Conservation (phyloP, 2,888 invertebrate species). For the Tholera decimalis region DNA sequence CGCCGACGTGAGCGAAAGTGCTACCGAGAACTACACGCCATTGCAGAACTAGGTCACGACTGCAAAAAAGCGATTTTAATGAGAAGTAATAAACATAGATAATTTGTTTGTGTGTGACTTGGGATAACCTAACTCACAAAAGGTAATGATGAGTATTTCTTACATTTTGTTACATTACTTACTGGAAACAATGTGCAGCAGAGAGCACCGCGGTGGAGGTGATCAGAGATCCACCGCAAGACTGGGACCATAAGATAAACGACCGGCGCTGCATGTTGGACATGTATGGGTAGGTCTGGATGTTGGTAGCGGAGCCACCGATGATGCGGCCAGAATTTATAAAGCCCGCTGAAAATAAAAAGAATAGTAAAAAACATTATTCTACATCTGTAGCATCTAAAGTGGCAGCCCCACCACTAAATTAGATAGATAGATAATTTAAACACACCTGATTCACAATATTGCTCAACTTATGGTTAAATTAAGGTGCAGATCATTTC, state of each 20-base stretch:
- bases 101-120: too few species aligned
- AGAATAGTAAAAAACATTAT: background rate
- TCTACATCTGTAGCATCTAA: too few species aligned
- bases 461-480: too few species aligned
- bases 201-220: slow-evolving; percentile 69
- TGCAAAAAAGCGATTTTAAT: background rate
- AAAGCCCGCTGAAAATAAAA: background rate
- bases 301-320: slow-evolving; percentile 71
- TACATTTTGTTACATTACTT: slow-evolving; percentile 63
- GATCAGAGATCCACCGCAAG: slow-evolving; percentile 76
- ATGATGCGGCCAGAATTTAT: slow-evolving; percentile 68
- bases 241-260: slow-evolving; percentile 64
- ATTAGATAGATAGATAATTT: too few species aligned
- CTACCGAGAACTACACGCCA: slow-evolving; percentile 74
- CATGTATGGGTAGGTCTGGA: slow-evolving; percentile 77
- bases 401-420: too few species aligned
- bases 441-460: too few species aligned
- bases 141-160: too few species aligned
- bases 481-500: too few species aligned
- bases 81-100: too few species aligned
- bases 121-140: too few species aligned
- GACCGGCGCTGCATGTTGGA: slow-evolving; percentile 71
- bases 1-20: slow-evolving; percentile 60
- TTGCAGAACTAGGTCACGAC: slow-evolving; percentile 1
- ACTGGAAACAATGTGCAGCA: slow-evolving; percentile 78